Percentiles rank a stretch among this genome's conserved stretches.
Conservation (phyloP, 2,888 invertebrate species). For the Megastigmus dorsalis region DNA sequence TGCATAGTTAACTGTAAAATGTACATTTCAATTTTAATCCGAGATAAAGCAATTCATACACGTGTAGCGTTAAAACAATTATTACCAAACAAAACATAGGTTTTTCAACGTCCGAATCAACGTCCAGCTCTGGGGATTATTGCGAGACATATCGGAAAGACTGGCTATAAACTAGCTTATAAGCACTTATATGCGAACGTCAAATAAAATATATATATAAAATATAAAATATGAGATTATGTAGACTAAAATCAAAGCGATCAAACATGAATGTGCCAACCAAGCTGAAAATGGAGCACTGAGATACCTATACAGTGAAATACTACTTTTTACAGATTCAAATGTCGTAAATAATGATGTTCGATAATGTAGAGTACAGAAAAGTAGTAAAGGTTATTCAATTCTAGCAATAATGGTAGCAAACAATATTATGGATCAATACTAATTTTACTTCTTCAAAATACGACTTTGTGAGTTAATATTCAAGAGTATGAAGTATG, state of each 20-base stretch:
- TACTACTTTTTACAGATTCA: constrained; percentile 13
- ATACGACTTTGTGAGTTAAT: too few species aligned
- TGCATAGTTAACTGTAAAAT: too few species aligned
- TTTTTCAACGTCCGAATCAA: constrained; percentile 20
- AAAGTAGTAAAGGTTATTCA: too few species aligned
- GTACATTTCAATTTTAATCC: neutral
- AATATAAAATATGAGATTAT: constrained; percentile 56
- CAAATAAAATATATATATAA: constrained; percentile 60
- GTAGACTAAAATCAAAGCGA: constrained; percentile 64
- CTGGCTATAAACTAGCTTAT: constrained; percentile 62
- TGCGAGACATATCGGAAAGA: constrained; percentile 8
- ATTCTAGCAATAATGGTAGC: too few species aligned
- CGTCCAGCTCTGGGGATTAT: constrained; percentile 23
- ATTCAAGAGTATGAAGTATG: too few species aligned
- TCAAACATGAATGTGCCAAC: constrained; percentile 69
- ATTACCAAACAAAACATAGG: neutral
- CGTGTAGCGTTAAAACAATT: neutral
- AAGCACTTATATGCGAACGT: constrained; percentile 66
- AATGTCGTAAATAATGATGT: too few species aligned
- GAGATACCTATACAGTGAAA: constrained; percentile 35
- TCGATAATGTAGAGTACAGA: too few species aligned
- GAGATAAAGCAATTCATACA: neutral
- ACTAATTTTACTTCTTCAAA: too few species aligned
- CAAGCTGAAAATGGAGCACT: constrained; percentile 64
- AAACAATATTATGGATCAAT: too few species aligned